Percentiles rank a stretch among this genome's conserved stretches.
These are phyloP conservation scores for Aphodius sticticus DNA, from an alignment of 2,888 invertebrate genomes.

Conservation along the genomic window DNA sequence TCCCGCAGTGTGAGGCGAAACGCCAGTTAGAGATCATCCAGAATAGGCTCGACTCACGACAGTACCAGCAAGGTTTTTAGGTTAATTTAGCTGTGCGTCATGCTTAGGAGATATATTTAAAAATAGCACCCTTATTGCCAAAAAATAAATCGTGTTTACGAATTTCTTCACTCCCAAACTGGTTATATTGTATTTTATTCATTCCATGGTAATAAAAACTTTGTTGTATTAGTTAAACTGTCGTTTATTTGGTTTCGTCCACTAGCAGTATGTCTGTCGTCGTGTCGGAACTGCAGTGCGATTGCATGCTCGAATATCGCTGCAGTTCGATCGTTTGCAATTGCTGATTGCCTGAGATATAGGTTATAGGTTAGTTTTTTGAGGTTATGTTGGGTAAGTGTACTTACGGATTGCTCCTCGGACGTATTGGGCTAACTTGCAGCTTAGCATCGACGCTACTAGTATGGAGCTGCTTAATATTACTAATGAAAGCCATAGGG, in stretches of 20 bases:
- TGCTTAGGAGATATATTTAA: constrained; percentile 12
- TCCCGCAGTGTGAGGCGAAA: constrained; percentile 97
- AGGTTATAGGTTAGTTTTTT: background rate
- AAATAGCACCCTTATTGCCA: constrained; percentile 25
- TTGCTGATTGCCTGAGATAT: constrained; percentile 10
- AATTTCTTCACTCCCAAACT: constrained; percentile 11
- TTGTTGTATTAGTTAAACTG: constrained; percentile 9
- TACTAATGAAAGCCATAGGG: constrained; percentile 38
- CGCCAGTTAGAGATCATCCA: constrained; percentile 90
- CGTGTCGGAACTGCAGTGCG: background rate
- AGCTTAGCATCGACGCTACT: constrained; percentile 35
- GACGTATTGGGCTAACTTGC: constrained; percentile 35
- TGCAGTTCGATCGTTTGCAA: background rate
- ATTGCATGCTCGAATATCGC: constrained; percentile 14
- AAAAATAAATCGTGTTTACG: background rate
- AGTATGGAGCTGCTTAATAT: constrained; percentile 37
- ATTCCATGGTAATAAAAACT: constrained; percentile 1
- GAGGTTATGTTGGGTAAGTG: too few species aligned
- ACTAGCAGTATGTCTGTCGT: background rate
- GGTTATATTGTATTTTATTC: background rate
- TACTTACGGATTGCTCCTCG: constrained; percentile 39
- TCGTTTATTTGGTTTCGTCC: background rate
- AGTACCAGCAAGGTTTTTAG: constrained; percentile 89
- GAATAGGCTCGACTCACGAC: constrained; percentile 84
- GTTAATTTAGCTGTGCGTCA: background rate